Conservation (phyloP, 2,797 vertebrate genomes). For the Argya squamiceps region DNA sequence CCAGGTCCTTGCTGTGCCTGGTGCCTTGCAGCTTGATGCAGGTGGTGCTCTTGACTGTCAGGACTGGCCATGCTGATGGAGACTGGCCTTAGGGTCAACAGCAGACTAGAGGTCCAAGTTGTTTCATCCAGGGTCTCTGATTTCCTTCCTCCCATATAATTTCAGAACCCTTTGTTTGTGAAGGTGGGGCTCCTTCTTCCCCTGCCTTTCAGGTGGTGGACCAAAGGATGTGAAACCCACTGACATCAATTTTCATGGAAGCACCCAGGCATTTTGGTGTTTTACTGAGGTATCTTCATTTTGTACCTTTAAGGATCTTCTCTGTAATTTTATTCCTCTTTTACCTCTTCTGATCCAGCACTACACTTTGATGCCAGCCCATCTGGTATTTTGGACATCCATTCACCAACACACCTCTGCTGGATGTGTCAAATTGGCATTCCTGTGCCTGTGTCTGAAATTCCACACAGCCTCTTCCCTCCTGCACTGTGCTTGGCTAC, state of each 20-base stretch:
- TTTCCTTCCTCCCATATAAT: background rate
- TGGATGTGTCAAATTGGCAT: background rate
- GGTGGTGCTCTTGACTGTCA: accelerated
- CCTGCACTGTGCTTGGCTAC: background rate
- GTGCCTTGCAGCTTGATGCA: accelerated
- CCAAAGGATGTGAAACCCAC: background rate
- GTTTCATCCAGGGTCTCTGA: background rate
- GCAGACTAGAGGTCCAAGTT: background rate
- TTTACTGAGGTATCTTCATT: background rate
- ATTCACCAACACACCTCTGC: background rate
- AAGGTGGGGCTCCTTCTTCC: background rate
- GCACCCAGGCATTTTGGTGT: background rate
- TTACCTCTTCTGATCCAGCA: background rate
- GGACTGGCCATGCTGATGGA: background rate
- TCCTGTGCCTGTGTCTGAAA: background rate
- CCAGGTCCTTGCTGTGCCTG: accelerated
- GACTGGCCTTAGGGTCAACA: background rate
- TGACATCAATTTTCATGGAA: background rate
- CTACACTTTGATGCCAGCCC: background rate
- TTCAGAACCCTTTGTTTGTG: background rate
- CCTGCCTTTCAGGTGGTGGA: background rate
- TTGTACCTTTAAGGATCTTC: background rate
- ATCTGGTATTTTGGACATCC: background rate
- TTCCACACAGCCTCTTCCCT: accelerated
- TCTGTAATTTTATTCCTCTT: background rate